phyloP scores from a whole-genome alignment of 2,888 invertebrate genomes.

The Leucoma salicis region DNA sequence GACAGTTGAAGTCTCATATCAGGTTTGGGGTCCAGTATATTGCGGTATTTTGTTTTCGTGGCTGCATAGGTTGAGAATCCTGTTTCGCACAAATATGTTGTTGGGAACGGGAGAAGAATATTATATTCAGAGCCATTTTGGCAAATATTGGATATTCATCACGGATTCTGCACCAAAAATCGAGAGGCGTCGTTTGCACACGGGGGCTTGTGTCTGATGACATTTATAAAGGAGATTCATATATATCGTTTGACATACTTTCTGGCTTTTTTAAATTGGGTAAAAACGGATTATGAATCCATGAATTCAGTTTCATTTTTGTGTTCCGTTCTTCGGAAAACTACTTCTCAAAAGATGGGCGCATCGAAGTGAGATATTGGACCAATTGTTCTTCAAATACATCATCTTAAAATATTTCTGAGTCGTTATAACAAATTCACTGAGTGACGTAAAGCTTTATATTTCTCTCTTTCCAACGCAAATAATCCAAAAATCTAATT shows the following conservation, averaged over 20 bases:
- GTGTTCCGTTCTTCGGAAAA: constrained; percentile 37
- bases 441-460: constrained; percentile 36
- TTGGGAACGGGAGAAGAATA: constrained; percentile 20
- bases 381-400: constrained; percentile 37
- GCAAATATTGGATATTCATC: constrained; percentile 37
- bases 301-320: constrained; percentile 37
- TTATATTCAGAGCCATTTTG: constrained; percentile 19
- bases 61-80: constrained; percentile 22
- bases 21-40: constrained; percentile 37
- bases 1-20: constrained; percentile 34
- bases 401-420: constrained; percentile 28
- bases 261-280: constrained; percentile 31
- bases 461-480: constrained; percentile 21
- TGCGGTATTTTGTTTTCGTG: constrained; percentile 33
- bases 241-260: constrained; percentile 26
- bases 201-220: constrained; percentile 36
- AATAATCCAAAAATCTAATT: constrained; percentile 36
- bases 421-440: constrained; percentile 36
- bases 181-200: constrained; percentile 37
- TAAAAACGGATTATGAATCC: constrained; percentile 36
- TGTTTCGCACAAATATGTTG: constrained; percentile 33
- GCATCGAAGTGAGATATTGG: constrained; percentile 33
- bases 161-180: constrained; percentile 37
- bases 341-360: constrained; percentile 32
- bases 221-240: constrained; percentile 33